Evolutionary conservation across 2,888 invertebrate genomes (phyloP), one percentile per base, ranked within the genome.

Genomic region (Crocallis elinguaria): DNA sequence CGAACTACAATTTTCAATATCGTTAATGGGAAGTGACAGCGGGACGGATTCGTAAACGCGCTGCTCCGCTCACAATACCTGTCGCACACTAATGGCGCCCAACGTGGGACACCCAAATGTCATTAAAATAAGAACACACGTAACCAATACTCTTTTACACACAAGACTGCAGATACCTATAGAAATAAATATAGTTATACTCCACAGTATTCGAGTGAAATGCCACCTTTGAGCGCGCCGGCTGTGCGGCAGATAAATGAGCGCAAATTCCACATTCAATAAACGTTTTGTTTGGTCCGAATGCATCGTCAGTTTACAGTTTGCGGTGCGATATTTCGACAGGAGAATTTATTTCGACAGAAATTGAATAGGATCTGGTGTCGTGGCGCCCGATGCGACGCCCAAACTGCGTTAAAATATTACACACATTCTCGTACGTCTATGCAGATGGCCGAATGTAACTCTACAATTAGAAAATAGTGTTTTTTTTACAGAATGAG

Each of bases 321-420:
- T 63, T 64, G 66, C 63, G 64, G 60, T 57, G 67, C 69, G 67
- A 77, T 74, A 77, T 76, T 73, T 74, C 72, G 75, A 67, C 74
- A 62, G 56, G 60, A 64, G 69, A 73, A 79, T 80, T 78, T 77
- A 79, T 78, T 70, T 65, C 63, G 63, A 53, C 69, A 73, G 69
- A 73, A 73, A 78, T 79, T 78, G 75, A 76, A 77, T 73, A 64
- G 70, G 63, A 64, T 42, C 43, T 35, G 55, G 63, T 48, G 46
- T 63, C 44, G 42, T n/a, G 39, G 49, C 23, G 23, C 35, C 16
- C 32, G 52, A 35, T 27, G 42, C 32, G 27, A 35, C 51, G 39
- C 38, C 50, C 50, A 38, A 53, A 49, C 44, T 38, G 29, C 33
- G 55, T 55, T 58, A 53, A 58, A 57, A 60, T 52, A 56, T 54